Percentiles rank a stretch among this genome's conserved stretches.
Evolutionary conservation across 2,797 vertebrate genomes (phyloP).

Genomic region (Chelidonichthys spinosus): DNA sequence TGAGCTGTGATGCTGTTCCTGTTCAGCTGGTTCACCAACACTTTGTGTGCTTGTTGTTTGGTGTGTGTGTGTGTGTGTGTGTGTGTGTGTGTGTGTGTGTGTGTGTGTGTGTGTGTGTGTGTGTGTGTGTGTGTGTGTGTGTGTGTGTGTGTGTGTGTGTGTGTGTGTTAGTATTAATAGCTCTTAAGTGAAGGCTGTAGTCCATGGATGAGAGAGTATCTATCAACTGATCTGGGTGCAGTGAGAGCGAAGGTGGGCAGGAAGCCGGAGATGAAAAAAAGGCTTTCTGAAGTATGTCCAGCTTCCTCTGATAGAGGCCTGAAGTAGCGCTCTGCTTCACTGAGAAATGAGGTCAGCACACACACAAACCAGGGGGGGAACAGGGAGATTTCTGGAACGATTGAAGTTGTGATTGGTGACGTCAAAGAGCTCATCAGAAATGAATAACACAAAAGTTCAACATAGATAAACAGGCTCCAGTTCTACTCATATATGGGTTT

Average conservation of each 20-base stretch:
- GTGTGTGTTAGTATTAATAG: conserved; percentile 45
- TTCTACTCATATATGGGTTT: background rate
- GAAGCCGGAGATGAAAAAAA: conserved; percentile 73
- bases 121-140: conserved; percentile 21
- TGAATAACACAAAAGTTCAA: background rate
- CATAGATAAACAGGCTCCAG: background rate
- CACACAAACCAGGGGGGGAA: conserved; percentile 11
- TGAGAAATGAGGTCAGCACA: conserved; percentile 23
- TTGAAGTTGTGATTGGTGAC: background rate
- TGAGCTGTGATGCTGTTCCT: conserved; percentile 44
- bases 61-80: conserved; percentile 19
- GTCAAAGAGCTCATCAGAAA: background rate
- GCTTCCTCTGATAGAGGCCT: conserved; percentile 72
- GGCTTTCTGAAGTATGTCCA: conserved; percentile 64
- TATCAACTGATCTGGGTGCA: conserved; percentile 68
- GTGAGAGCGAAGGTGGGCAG: conserved; percentile 36
- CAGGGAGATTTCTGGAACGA: conserved; percentile 5
- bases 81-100: conserved; percentile 2
- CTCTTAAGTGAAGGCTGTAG: conserved; percentile 56
- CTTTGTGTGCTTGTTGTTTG: conserved; percentile 33
- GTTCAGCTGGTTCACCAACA: conserved; percentile 32
- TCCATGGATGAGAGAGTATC: conserved; percentile 71
- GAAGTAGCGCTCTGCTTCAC: conserved; percentile 31
- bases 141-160: conserved; percentile 19
- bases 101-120: conserved; percentile 10